Evolutionary conservation across 2,113 vertebrate genomes (phyloP).

Genomic region (Tetrao urogallus): DNA sequence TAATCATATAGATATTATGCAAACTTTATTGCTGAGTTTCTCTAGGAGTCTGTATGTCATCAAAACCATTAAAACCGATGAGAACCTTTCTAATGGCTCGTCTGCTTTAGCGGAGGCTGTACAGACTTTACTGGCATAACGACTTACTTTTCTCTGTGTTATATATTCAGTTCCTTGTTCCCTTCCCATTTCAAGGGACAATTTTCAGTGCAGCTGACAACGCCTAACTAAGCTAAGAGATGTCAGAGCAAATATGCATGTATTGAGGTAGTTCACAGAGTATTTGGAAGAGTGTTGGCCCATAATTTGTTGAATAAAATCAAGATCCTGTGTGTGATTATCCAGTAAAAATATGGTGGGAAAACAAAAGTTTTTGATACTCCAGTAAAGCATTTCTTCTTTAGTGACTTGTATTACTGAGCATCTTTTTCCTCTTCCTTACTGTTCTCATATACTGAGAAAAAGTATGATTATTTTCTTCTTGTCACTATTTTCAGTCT

Average conservation of each 20-base stretch:
- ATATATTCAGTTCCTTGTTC: background rate
- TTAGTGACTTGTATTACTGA: background rate
- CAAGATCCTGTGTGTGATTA: background rate
- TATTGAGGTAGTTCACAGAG: background rate
- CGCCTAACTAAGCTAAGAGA: background rate
- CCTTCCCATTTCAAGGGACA: background rate
- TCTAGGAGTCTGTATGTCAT: background rate
- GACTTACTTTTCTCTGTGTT: background rate
- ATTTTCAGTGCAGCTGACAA: background rate
- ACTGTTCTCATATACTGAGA: background rate
- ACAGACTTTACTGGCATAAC: fast-evolving
- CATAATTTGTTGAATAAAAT: background rate
- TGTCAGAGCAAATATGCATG: background rate
- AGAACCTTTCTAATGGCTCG: background rate
- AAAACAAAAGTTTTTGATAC: fast-evolving
- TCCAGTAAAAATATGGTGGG: background rate
- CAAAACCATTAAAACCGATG: background rate
- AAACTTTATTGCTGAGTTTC: background rate
- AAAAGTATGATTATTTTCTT: background rate
- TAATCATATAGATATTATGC: background rate
- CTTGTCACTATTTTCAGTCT: background rate
- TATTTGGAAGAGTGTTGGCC: background rate
- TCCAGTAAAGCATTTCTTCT: background rate
- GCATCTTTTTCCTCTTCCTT: background rate
- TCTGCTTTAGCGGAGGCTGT: background rate